These are phyloP conservation scores for Nasonia vitripennis DNA, from an alignment of 1,140 invertebrate species.

Conservation along the genomic window DNA sequence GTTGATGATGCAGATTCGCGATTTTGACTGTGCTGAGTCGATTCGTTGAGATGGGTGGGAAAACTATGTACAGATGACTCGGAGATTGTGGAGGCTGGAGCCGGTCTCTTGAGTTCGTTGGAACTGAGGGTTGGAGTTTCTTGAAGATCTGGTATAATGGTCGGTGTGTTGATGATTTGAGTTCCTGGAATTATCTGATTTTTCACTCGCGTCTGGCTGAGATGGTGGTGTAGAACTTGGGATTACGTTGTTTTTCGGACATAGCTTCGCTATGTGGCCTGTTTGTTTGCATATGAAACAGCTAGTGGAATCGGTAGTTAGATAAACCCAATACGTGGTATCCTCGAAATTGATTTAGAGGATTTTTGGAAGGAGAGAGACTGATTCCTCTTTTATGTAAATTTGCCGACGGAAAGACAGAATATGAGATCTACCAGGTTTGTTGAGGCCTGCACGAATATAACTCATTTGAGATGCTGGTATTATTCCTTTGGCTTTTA, in stretches of 20 bases:
- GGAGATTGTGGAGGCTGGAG: not conserved
- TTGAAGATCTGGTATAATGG: not conserved
- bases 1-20: not conserved
- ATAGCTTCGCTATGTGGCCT: slow-evolving; percentile 35
- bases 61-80: not conserved
- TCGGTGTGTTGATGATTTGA: not conserved
- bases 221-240: not conserved
- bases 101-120: not conserved
- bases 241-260: not conserved
- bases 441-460: not conserved
- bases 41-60: not conserved
- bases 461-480: not conserved
- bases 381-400: not conserved
- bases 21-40: not conserved
- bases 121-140: not conserved
- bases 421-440: not conserved
- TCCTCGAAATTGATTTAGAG: slow-evolving; percentile 14
- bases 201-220: not conserved
- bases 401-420: slow-evolving; percentile 6
- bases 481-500: not conserved
- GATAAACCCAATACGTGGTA: slow-evolving; percentile 26
- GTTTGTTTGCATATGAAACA: slow-evolving; percentile 38
- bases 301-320: slow-evolving; percentile 1
- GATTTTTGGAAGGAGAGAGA: not conserved
- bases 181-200: not conserved